Evolutionary conservation across 2,888 invertebrate genomes (phyloP), one percentile per base, ranked within the genome.

Genomic region (Lycia hirtaria): DNA sequence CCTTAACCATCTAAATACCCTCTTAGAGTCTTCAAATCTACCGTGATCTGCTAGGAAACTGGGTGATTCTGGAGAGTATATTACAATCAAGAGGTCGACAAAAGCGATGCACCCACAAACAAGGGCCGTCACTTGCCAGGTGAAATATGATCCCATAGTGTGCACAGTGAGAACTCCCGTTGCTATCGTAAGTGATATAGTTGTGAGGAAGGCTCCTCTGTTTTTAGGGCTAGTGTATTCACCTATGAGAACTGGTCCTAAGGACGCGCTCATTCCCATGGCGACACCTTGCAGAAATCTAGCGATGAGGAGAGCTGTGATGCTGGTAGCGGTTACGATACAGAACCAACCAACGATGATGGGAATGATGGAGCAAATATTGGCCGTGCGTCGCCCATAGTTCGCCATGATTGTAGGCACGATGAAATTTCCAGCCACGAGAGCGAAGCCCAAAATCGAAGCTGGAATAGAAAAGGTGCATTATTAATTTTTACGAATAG

Each of bases 21-120:
- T 72, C 57, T 86, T 83, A 0, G 94, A 93, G 37, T 93, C 89
- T 0, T 86, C 85, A 0, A 85, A 75, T 12, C 86, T 83, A 3
- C 91, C 92, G 56, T 92, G 93, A 15, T 92, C 87, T 0, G 93
- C 83, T 15, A 95, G 71, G 94, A 94, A 95, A 49, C 88, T 87
- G 0, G 94, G 94, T 1, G 94, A 92, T 77, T 95, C 95, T 0
- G 93, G 94, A 2, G 80, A 78, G 45, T 64, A 72, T 15, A 76
- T 58, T 0, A 76, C 71, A n/a, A 81, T 75, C 0, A 79, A 5
- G 9, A 93, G 71, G n/a, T 93, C 84, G 0, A 87, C 60, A 6
- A 92, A 67, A 0, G 89, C 85, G 7, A 92, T 71, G 1, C 73
- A 50, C 0, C 83, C 80, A 60, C 89, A 88, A 3, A 93, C 70